Evolutionary conservation across 2,797 vertebrate genomes (phyloP), one percentile per base, ranked within the genome.

Genomic region (Cossypha niveicapilla): DNA sequence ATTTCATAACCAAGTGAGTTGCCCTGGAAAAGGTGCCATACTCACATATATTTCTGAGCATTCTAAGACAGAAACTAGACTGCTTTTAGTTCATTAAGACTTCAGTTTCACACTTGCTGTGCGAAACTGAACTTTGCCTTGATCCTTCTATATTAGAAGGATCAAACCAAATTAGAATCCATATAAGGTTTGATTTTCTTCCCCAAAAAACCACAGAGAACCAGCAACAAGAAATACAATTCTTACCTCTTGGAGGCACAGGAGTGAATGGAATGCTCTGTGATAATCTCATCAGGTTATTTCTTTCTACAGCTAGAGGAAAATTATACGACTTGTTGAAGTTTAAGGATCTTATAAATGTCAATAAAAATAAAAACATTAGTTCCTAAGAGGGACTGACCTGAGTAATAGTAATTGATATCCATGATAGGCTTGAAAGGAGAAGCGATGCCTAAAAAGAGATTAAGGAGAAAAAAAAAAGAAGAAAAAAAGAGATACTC

Each of bases 241-340:
- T 95, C 98, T 98, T 98, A 99, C 99, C 99, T 99, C 98, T 98
- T 88, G 99, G 99, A 97, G 99, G 99, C 94, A 99, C 99, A 23
- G 99, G 99, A 88, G 99, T 99, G 98, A 99, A 99, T 32, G 99
- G 99, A 97, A 99, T 99, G 88, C 99, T 99, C 97, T 99, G 99
- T 51, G 99, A 99, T 93, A 99, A 97, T 94, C 99, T 98, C 99
- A 99, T 99, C 97, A 99, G 97, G 97, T 99, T 99, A 97, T 99
- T 99, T 96, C 99, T 98, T 98, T 99, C 99, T 95, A 99, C 99
- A 97, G 99, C 99, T 99, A 84, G 24, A 96, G 65, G 66, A 95
- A 96, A 63, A 79, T 88, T 5, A 94, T 14, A 97, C 54, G 83
- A 94, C 80, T 90, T 27, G 56, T 85, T 89, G 57, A 67, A 80